Evolutionary conservation across 2,888 invertebrate species (phyloP).

Genomic region (Ophion ventricosus): DNA sequence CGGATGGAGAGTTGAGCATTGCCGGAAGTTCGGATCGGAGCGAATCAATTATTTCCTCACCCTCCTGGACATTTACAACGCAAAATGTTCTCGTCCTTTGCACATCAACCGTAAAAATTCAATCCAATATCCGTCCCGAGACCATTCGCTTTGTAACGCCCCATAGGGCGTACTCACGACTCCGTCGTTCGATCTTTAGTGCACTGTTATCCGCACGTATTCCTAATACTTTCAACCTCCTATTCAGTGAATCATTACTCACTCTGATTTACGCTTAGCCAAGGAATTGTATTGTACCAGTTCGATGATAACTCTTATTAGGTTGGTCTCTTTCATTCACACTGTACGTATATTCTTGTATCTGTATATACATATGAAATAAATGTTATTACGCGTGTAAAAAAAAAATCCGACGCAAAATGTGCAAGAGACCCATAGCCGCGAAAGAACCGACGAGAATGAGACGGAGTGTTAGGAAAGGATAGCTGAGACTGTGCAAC

Average conservation of each 20-base stretch:
- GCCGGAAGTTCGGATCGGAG: too few relatives aligned
- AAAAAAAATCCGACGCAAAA: constrained; percentile 34
- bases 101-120: constrained; percentile 29
- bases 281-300: constrained; percentile 58
- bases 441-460: constrained; percentile 43
- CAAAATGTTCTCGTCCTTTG: background rate
- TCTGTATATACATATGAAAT: constrained; percentile 6
- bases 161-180: constrained; percentile 37
- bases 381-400: constrained; percentile 29
- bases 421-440: background rate
- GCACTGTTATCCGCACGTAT: constrained; percentile 14
- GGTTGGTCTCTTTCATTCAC: constrained; percentile 25
- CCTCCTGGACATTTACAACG: background rate
- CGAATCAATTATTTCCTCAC: background rate
- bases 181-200: constrained; percentile 58
- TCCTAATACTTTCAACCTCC: constrained; percentile 54
- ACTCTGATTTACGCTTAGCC: constrained; percentile 58
- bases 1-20: too few relatives aligned
- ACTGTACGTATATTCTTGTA: background rate
- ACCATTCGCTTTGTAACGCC: constrained; percentile 40
- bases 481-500: background rate
- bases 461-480: constrained; percentile 42
- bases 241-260: constrained; percentile 63
- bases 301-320: constrained; percentile 58
- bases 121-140: constrained; percentile 40